Evolutionary conservation across 2,113 vertebrate genomes (phyloP).

Genomic region (Odocoileus virginianus): DNA sequence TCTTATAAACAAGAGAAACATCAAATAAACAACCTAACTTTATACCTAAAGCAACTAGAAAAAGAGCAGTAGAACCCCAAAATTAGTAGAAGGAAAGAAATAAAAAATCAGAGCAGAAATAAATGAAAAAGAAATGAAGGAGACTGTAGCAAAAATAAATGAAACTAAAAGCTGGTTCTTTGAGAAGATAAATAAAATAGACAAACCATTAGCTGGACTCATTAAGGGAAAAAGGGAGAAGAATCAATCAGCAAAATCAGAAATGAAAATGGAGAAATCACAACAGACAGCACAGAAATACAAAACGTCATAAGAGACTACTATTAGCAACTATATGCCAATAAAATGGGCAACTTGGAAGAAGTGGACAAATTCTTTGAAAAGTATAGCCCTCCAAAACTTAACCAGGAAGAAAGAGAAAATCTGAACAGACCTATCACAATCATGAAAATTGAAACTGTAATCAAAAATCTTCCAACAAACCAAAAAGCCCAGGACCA

Average conservation of each 20-base stretch:
- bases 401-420: not conserved
- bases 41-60: not conserved
- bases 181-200: not conserved
- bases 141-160: not conserved
- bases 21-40: not conserved
- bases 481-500: not conserved
- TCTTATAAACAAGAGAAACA: not conserved
- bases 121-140: not conserved
- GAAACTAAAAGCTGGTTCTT: not conserved
- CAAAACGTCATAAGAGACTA: not conserved
- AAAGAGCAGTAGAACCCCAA: not conserved
- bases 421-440: not conserved
- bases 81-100: not conserved
- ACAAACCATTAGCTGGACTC: not conserved
- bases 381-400: not conserved
- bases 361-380: not conserved
- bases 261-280: not conserved
- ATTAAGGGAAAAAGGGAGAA: not conserved
- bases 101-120: not conserved
- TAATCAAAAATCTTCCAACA: not conserved
- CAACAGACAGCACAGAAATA: not conserved
- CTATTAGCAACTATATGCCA: not conserved
- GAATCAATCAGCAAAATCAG: not conserved
- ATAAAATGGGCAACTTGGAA: not conserved
- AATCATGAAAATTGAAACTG: not conserved